Evolutionary conservation across 2,113 vertebrate genomes (phyloP), one percentile per base, ranked within the genome.

Genomic region (Eptesicus fuscus): DNA sequence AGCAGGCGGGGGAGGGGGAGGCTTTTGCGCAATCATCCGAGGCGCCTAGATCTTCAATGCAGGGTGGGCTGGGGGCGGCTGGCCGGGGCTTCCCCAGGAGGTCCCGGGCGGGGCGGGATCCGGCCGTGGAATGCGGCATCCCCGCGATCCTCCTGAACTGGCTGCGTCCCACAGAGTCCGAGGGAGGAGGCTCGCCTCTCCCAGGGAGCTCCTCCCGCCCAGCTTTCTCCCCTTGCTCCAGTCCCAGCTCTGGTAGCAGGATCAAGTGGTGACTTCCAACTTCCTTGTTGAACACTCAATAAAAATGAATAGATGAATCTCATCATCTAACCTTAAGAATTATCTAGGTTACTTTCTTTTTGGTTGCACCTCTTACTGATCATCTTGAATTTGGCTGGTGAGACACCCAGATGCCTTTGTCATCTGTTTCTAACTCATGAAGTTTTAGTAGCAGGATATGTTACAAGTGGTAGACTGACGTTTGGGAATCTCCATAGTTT

Each of bases 31-130:
- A 88, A 93, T 79, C 67, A 30, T 78, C 79, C 4, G 70, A 47
- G 88, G 90, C 79, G 87, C 80, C 49, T 86, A 1, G 32, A 14
- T 32, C 88, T 84, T 90, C 71, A 7, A 4, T 14, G 92, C 70
- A 23, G 91, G 69, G 71, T 78, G 95, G 86, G 89, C 90, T 70
- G 85, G 93, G 89, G 96, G 92, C 51, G 51, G 70, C 74, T 28
- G 49, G 65, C 87, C 42, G 49, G 96, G 96, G 96, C 95, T 97
- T 96, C 93, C 96, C 96, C 82, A 28, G 37, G 93, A 95, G 80
- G 51, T 80, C 70, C 6, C 65, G 86, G 69, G 44, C 86, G 92
- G 47, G 63, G 79, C 73, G 28, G 88, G 69, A 77, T 83, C 93
- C 93, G 93, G 42, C 83, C 18, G 5, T 44, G 83, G 77, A 92